Evolutionary conservation across 2,888 invertebrate genomes (phyloP).

Genomic region (Ophraella communa): DNA sequence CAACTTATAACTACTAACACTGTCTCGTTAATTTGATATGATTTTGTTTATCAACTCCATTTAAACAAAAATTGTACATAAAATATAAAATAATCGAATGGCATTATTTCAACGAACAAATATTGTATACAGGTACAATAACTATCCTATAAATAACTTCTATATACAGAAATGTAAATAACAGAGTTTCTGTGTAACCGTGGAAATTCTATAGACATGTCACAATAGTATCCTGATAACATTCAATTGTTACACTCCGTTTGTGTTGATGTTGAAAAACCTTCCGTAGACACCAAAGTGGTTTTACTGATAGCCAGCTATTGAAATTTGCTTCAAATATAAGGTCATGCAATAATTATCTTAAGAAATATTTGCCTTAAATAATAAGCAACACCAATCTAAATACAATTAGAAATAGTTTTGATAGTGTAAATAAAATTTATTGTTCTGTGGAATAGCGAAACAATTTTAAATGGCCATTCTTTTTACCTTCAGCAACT

Average conservation of each 20-base stretch:
- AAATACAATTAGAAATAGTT: too few relatives aligned
- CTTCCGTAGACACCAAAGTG: slow-evolving; percentile 27
- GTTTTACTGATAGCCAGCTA: slow-evolving; percentile 29
- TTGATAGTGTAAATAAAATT: too few relatives aligned
- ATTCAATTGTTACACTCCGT: slow-evolving; percentile 36
- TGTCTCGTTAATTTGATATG: not conserved
- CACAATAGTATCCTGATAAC: slow-evolving; percentile 35
- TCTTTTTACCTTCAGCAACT: too few relatives aligned
- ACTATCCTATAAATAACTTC: slow-evolving; percentile 4
- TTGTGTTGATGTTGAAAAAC: slow-evolving; percentile 33
- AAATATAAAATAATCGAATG: not conserved
- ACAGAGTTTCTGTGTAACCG: slow-evolving; percentile 5
- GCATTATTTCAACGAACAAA: not conserved
- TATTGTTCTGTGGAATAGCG: too few relatives aligned
- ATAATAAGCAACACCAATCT: too few relatives aligned
- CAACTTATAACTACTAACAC: not conserved
- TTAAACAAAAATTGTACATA: not conserved
- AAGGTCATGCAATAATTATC: not conserved
- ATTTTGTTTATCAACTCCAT: not conserved
- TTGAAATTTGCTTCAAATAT: slow-evolving; percentile 15
- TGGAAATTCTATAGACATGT: not conserved
- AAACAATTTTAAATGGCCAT: too few relatives aligned
- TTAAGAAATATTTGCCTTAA: not conserved
- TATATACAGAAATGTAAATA: slow-evolving; percentile 17
- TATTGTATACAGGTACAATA: slow-evolving; percentile 2